phyloP scores from a whole-genome alignment of 2,888 invertebrate genomes.

The Pharmacophagus antenor region DNA sequence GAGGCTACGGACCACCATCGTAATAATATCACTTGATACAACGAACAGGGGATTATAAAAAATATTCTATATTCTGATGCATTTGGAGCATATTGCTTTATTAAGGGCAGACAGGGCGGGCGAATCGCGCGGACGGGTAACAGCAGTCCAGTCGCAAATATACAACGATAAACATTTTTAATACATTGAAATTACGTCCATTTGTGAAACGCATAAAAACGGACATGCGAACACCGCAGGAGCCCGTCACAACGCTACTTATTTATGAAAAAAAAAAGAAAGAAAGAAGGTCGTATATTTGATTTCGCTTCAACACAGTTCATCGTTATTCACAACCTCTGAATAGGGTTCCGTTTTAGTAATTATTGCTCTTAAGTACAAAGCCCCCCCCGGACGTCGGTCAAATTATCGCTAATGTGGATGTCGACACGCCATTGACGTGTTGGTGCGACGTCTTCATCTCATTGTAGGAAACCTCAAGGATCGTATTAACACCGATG shows the following conservation, averaged over 20 bases:
- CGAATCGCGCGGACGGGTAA: constrained; percentile 56
- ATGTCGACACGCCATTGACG: constrained; percentile 76
- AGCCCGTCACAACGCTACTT: constrained; percentile 54
- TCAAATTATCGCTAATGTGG: constrained; percentile 76
- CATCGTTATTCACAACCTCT: constrained; percentile 50
- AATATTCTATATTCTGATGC: constrained; percentile 77
- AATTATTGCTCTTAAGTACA: constrained; percentile 58
- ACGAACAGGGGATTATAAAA: constrained; percentile 64
- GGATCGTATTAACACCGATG: constrained; percentile 79
- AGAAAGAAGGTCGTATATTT: constrained; percentile 49
- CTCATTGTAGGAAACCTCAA: constrained; percentile 79
- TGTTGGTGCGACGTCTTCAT: constrained; percentile 66
- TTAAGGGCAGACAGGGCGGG: constrained; percentile 72
- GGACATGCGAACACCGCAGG: constrained; percentile 56
- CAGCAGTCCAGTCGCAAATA: constrained; percentile 56
- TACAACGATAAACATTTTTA: constrained; percentile 64
- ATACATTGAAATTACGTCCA: constrained; percentile 72
- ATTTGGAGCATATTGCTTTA: constrained; percentile 79
- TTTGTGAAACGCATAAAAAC: constrained; percentile 69
- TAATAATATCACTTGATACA: constrained; percentile 74
- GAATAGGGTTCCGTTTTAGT: constrained; percentile 55
- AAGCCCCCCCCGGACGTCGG: constrained; percentile 68
- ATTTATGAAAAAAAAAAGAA: constrained; percentile 42
- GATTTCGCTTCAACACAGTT: constrained; percentile 49
- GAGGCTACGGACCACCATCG: constrained; percentile 66